A percentile compares a stretch with the other conserved stretches of the same genome.
These are phyloP conservation scores for Columba janthina DNA, from an alignment of 2,113 vertebrate genomes.

Conservation along the genomic window DNA sequence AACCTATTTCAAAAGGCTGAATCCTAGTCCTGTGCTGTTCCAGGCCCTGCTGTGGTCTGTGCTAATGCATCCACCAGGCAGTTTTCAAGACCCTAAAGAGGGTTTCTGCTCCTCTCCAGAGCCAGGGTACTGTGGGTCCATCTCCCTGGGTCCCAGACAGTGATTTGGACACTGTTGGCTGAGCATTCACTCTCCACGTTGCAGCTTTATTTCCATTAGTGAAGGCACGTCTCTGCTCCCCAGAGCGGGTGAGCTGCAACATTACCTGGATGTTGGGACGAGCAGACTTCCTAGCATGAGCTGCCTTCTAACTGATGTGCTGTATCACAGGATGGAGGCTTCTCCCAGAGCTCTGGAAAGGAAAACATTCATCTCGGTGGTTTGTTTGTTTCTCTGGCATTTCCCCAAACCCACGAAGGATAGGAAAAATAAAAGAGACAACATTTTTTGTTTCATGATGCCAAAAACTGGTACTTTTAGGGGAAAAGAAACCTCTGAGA, in stretches of 20 bases:
- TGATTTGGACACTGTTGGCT: background rate
- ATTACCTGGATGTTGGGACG: background rate
- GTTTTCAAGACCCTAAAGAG: background rate
- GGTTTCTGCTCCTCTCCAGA: background rate
- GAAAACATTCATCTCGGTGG: background rate
- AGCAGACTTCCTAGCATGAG: background rate
- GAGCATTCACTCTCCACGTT: background rate
- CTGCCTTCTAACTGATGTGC: too few relatives aligned
- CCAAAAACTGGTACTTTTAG: background rate
- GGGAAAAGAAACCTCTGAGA: background rate
- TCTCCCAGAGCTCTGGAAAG: background rate
- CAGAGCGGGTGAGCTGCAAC: background rate
- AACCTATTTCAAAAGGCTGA: background rate
- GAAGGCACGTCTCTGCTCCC: background rate
- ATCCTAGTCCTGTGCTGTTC: background rate
- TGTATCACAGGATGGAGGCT: background rate
- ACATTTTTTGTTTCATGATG: background rate
- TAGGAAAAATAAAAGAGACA: background rate
- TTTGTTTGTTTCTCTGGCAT: background rate
- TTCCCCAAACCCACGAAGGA: background rate
- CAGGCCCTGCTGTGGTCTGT: background rate
- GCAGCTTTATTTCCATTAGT: background rate
- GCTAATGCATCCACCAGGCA: background rate
- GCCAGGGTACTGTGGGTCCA: fast-evolving
- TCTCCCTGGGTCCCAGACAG: background rate